Evolutionary conservation across 2,113 vertebrate genomes (phyloP).

Genomic region (Pelvicachromis taeniatus): DNA sequence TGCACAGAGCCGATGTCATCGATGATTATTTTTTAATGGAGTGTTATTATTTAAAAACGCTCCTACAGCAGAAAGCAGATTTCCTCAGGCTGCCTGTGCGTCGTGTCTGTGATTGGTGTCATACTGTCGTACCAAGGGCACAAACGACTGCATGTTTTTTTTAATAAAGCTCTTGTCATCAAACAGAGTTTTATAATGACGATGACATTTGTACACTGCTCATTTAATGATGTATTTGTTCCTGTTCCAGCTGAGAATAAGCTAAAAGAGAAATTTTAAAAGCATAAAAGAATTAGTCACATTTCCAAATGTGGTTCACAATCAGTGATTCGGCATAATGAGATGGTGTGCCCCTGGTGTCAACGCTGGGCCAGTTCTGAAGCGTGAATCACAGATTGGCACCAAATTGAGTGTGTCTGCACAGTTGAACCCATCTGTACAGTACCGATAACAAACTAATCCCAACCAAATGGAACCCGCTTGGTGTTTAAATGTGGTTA

Average conservation of each 20-base stretch:
- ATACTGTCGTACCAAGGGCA: neutral
- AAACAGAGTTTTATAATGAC: conserved; percentile 26
- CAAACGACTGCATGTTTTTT: conserved; percentile 28
- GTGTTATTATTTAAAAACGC: conserved; percentile 12
- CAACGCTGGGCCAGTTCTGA: neutral
- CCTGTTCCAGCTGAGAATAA: neutral
- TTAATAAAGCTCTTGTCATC: conserved; percentile 36
- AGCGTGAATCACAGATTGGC: conserved; percentile 36
- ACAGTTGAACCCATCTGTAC: conserved; percentile 35
- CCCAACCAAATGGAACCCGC: conserved; percentile 23
- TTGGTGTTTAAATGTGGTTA: conserved; percentile 18
- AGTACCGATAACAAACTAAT: conserved; percentile 58
- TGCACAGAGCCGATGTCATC: conserved; percentile 44
- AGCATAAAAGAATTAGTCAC: neutral
- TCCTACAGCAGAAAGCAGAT: conserved; percentile 23
- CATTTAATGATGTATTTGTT: conserved; percentile 48
- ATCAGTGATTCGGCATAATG: conserved; percentile 12
- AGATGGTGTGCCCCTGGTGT: conserved; percentile 27
- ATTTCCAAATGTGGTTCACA: conserved; percentile 37
- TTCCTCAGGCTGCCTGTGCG: neutral
- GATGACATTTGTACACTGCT: conserved; percentile 11
- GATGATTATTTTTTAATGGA: conserved; percentile 42
- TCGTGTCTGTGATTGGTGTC: conserved; percentile 16
- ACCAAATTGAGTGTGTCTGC: neutral
- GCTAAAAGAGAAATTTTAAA: neutral